Evolutionary conservation across 2,797 vertebrate genomes (phyloP), one percentile per base, ranked within the genome.

Genomic region (Takifugu rubripes): DNA sequence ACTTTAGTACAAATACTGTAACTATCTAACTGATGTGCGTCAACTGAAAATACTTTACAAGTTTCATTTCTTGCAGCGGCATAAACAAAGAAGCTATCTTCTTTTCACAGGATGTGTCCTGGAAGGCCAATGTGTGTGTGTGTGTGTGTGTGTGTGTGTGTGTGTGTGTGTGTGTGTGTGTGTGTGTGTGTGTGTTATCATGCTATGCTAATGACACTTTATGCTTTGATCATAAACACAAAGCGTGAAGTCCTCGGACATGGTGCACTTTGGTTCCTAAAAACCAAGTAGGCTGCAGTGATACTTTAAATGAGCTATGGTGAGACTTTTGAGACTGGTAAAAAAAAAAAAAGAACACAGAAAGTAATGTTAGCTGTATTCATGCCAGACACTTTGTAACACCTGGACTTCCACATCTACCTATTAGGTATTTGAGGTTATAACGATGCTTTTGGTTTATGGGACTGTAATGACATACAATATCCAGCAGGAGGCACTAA

Each of bases 221-320:
- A 61, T 81, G 81, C 81, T 71, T 43, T 43, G 54, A 75, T 75
- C 64, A 17, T 54, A 43, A 68, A 56, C 51, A 46, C 54, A 17
- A 9, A 54, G 59, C 56, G 64, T 25, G 58, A 68, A 64, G 58
- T 16, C 17, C 25, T 25, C 1, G n/a, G 59, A 83, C 66, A 52
- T 47, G 1, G 52, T 77, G 66, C 53, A 66, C 65, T 65, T 62
- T 65, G 52, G 29, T 56, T 56, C 29, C 25, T 70, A n/a, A 31
- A 43, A 54, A 26, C 3, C 8, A 33, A 33, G 9, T 9, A 1
- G 31, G 8, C 10, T 33, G 31, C 31, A 9, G 31, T 45, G 49
- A 56, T 5, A 24, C 26, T 63, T 59, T 33, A 47, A 14, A 40
- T 14, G 12, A 40, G 4, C 11, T 40, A 40, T 12, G 10, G 36